Percentiles rank a stretch among this genome's conserved stretches.
These are phyloP conservation scores for Pinna nobilis DNA, from an alignment of 1,140 invertebrate species.

Conservation along the genomic window DNA sequence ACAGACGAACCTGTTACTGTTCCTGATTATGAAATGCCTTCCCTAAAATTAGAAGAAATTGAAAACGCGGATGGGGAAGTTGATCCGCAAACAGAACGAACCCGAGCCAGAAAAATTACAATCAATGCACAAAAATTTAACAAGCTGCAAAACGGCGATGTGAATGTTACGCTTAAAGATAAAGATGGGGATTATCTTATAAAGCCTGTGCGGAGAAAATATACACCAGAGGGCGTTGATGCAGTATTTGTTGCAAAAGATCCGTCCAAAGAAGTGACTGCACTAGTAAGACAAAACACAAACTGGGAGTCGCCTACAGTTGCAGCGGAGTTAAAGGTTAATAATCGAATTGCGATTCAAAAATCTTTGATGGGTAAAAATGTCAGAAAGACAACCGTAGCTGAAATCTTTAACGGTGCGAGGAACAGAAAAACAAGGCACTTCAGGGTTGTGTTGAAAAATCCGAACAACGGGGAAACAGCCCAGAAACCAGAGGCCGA, in stretches of 20 bases:
- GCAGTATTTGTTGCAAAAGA: slow-evolving; percentile 43
- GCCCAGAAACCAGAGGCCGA: neutral
- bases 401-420: slow-evolving; percentile 38
- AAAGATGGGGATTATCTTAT: slow-evolving; percentile 33
- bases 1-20: neutral
- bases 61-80: slow-evolving; percentile 32
- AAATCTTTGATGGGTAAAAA: slow-evolving; percentile 38
- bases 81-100: slow-evolving; percentile 37
- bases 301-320: slow-evolving; percentile 17
- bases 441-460: slow-evolving; percentile 34
- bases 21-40: neutral
- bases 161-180: slow-evolving; percentile 30
- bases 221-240: slow-evolving; percentile 25
- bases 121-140: slow-evolving; percentile 27
- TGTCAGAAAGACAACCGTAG: slow-evolving; percentile 36
- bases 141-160: slow-evolving; percentile 28
- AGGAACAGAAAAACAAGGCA: slow-evolving; percentile 42
- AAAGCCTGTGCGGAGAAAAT: slow-evolving; percentile 19
- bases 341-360: slow-evolving; percentile 42
- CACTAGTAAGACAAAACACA: slow-evolving; percentile 35
- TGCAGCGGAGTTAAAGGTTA: slow-evolving; percentile 40
- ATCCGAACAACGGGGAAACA: neutral
- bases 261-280: slow-evolving; percentile 40
- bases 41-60: neutral
- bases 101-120: slow-evolving; percentile 38